Base-by-base conservation (phyloP, 2,888 invertebrate species). In the Cremastinae sp. region DNA sequence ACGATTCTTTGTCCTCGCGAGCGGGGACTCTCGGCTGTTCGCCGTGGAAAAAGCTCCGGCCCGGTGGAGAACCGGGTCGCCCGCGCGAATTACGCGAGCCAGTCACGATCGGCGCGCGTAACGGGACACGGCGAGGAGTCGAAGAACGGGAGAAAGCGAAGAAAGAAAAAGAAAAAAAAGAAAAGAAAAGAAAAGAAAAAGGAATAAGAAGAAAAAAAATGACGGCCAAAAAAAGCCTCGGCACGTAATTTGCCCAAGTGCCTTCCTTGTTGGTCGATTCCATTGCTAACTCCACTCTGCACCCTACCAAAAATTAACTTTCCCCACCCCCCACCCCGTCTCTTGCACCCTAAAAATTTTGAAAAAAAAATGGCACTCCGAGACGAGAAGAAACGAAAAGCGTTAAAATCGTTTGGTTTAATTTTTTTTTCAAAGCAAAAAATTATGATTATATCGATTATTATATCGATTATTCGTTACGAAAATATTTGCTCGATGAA, bases 161-260 rank as follows among this genome's bases (percentile, higher is more conserved):
- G 14, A 9, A 2, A 14, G 14, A 62, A 12, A n/a, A 14, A 36
- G 8, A 18, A 12, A 16, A 36, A 49, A 62, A 18, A 38, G 56
- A 28, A 68, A 59, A 62, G n/a, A 53, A n/a, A 20, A 38, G 9
- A 64, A 41, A 20, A 59, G 66, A 71, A 74, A 66, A 62, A 53
- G 65, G 51, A 53, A 72, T 53, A 75, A 65, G 36, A 62, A 68
- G 69, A 36, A 47, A 62, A 45, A 75, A 81, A 77, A 85, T 82
- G 85, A 84, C 85, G 85, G 87, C 87, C 87, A 88, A 51, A n/a
- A n/a, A n/a, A n/a, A 87, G 86, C 86, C 84, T 61, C 59, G 89
- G 88, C 89, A 87, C 88, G 86, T 87, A 86, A 88, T 88, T 89
- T 87, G 87, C 86, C 87, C 88, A 88, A 89, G 89, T 87, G 89